phyloP scores from a whole-genome alignment of 2,888 invertebrate species.

The Cyclophora punctaria region DNA sequence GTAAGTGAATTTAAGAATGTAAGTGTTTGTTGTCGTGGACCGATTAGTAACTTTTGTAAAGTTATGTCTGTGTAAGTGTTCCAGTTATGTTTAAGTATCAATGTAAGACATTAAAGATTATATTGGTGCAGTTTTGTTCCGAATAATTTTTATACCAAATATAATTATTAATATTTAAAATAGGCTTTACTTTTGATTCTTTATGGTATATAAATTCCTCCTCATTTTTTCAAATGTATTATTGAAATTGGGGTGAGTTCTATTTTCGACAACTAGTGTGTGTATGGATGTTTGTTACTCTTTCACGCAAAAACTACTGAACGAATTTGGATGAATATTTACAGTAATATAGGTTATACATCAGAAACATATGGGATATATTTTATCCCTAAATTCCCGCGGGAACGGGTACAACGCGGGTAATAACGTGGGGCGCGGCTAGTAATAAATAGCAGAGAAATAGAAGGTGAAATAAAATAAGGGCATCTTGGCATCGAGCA shows the following conservation, averaged over 20 bases:
- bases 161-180: conserved; percentile 28
- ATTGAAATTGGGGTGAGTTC: conserved; percentile 26
- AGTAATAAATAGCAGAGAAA: background rate
- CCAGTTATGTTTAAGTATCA: conserved; percentile 15
- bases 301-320: no score
- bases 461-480: conserved; percentile 10
- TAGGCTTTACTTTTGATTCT: no score
- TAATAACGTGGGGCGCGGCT: no score
- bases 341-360: no score
- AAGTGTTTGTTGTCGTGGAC: no score
- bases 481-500: conserved; percentile 36
- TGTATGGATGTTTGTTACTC: no score
- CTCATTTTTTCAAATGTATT: background rate
- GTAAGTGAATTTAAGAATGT: conserved; percentile 2
- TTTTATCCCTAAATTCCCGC: no score
- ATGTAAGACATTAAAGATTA: conserved; percentile 40
- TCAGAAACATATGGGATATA: no score
- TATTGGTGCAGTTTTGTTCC: conserved; percentile 36
- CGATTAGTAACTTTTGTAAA: background rate
- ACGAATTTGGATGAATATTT: no score
- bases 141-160: conserved; percentile 69
- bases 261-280: conserved; percentile 3
- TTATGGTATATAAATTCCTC: no score
- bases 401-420: no score
- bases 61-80: background rate